Evolutionary conservation across 2,113 vertebrate genomes (phyloP), one percentile per base, ranked within the genome.

Genomic region (Thalassarche chlororhynchos): DNA sequence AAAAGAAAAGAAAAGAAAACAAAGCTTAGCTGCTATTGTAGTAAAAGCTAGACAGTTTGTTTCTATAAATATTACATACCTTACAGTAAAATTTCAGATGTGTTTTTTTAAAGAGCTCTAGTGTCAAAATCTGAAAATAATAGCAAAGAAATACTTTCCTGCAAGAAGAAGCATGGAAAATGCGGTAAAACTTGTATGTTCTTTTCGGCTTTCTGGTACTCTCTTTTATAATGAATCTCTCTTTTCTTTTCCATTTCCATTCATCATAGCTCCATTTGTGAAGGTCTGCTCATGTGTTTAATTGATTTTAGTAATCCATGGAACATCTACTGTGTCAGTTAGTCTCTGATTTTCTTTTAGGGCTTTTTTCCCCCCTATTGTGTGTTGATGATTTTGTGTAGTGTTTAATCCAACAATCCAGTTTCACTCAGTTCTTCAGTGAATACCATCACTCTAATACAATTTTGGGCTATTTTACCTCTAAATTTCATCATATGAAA

Each of bases 321-420:
- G 26, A 71, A 62, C 23, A 46, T 58, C 26, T 84, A 15, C 3
- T 4, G 3, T 62, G 8, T 57, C 42, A 62, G 8, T 24, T 31
- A 83, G 6, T 34, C 26, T 86, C 69, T 32, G 12, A 51, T 89
- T 77, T 92, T 78, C 55, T 51, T 94, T 75, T 47, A 26, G 19
- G 5, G 9, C 5, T 47, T 64, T 47, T 32, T 20, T 17, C 0
- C 2, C 26, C 2, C 13, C 5, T 32, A 8, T 52, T 60, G 3
- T 84, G 3, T 68, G 29, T 21, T 51, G 84, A 78, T 5, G 9
- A 68, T 40, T 88, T 58, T 74, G 13, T 49, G 18, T 46, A 46
- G 12, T 47, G 9, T 69, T 93, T 79, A 46, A 58, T 46, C 8
- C 20, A 87, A 29, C 17, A 57, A 57, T 80, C 11, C n/a, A 71